Base-by-base conservation (phyloP, 53 echinoderm and acorn worm genomes). In the Echinometra lucunter region DNA sequence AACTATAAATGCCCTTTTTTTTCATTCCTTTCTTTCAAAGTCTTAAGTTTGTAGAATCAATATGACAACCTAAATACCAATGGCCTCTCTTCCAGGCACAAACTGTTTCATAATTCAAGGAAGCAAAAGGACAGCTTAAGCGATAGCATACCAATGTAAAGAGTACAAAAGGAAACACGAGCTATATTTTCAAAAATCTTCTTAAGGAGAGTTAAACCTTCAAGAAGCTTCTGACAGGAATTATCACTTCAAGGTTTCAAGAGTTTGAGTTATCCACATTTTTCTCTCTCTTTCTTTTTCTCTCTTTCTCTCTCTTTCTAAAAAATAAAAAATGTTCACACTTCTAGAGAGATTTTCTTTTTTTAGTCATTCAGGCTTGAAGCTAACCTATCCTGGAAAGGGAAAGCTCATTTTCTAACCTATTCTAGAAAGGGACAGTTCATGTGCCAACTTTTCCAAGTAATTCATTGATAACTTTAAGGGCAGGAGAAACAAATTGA, bases 391-490 rank as follows among this genome's bases (percentile, higher is more conserved):
- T 0, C 53, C 2, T 53, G 8, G 8, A 53, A 53, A 53, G 13
- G 53, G 1, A 9, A 53, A 1, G 44, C 21, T 21, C 81, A 44
- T 44, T 23, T 81, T 42, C 81, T 23, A 81, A 81, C 44, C 44
- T 44, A 44, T 25, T 19, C 40, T 9, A 40, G 38, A 44, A 81
- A 81, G 13, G 53, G 1, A 9, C 8, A 1, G 44, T 40, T 21
- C 81, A 44, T 44, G 44, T 81, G 81, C 81, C 44, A 81, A 81
- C 44, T 81, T 44, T 81, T 25, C 44, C 40, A 25, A 40, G 38
- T 81, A 81, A 81, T 40, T 44, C 81, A 81, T 81, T 81, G 81
- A 81, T 44, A 81, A 81, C 40, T 81, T 25, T 23, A 8, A 23
- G 81, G 44, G 38, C 42, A 23, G 18, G 40, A 25, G 21, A 40